Conservation (phyloP, 2,113 vertebrate species). For the Vulpes vulpes region DNA sequence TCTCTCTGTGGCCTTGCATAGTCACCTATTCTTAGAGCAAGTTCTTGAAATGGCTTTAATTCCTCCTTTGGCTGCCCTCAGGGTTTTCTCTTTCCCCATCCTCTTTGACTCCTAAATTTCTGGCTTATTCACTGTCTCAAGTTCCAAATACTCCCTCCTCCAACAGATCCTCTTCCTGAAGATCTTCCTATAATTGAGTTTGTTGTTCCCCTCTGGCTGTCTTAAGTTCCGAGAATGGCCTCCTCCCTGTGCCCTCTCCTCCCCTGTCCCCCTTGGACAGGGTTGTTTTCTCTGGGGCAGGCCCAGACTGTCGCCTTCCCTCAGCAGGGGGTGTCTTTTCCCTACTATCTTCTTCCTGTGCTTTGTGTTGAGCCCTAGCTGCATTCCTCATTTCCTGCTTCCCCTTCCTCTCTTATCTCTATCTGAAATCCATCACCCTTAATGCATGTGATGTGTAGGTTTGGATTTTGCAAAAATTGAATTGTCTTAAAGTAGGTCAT, state of each 20-base stretch:
- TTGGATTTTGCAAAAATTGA: slow-evolving; percentile 61
- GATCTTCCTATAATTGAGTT: slow-evolving; percentile 65
- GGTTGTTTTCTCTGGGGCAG: slow-evolving; percentile 60
- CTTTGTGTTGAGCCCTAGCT: slow-evolving; percentile 29
- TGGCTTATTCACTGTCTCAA: slow-evolving; percentile 66
- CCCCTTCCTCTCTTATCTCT: slow-evolving; percentile 70
- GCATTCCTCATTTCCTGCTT: slow-evolving; percentile 53
- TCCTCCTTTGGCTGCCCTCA: slow-evolving; percentile 42
- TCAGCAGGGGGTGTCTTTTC: slow-evolving; percentile 54
- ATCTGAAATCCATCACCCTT: slow-evolving; percentile 59
- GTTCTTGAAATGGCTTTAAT: slow-evolving; percentile 27
- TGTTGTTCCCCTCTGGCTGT: slow-evolving; percentile 66
- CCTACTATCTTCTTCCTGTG: slow-evolving; percentile 63
- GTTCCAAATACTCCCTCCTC: slow-evolving; percentile 51
- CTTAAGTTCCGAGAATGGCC: slow-evolving; percentile 28
- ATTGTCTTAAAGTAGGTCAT: slow-evolving; percentile 52
- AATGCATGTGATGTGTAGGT: slow-evolving; percentile 20
- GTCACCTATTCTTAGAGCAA: background rate
- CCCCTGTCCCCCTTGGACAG: background rate
- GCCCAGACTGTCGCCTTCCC: slow-evolving; percentile 70
- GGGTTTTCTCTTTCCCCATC: slow-evolving; percentile 45
- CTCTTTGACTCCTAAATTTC: slow-evolving; percentile 34
- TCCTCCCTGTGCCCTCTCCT: slow-evolving; percentile 51
- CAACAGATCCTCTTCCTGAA: slow-evolving; percentile 34
- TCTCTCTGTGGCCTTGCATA: background rate